Conservation (phyloP, 1,140 invertebrate genomes). For the Prorops nasuta region DNA sequence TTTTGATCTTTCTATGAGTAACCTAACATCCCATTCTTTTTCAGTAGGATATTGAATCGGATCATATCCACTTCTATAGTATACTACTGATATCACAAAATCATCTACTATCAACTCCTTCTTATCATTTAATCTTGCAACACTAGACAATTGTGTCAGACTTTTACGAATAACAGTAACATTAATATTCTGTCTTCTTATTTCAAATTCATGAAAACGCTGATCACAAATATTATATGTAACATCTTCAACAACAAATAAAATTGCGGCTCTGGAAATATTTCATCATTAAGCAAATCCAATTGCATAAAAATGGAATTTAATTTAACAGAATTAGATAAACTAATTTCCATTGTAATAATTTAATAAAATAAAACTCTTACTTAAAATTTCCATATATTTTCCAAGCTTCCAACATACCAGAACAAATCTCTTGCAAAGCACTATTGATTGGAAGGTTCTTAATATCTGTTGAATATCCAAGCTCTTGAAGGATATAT, state of each 20-base stretch:
- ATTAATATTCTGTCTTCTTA: constrained; percentile 67
- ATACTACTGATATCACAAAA: constrained; percentile 81
- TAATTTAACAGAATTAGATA: too few relatives aligned
- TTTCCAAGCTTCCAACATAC: constrained; percentile 75
- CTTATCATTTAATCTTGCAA: constrained; percentile 56
- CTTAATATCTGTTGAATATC: constrained; percentile 44
- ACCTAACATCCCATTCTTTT: constrained; percentile 79
- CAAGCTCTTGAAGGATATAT: constrained; percentile 53
- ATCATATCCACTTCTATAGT: constrained; percentile 86
- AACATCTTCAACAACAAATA: constrained; percentile 84
- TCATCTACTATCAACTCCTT: constrained; percentile 65
- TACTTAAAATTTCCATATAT: constrained; percentile 63
- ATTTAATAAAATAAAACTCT: constrained; percentile 5
- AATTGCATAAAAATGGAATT: neutral
- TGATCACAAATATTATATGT: constrained; percentile 88
- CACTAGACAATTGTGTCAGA: constrained; percentile 64
- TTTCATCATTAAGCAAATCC: too few relatives aligned
- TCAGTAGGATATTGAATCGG: constrained; percentile 78
- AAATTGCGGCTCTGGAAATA: constrained; percentile 62
- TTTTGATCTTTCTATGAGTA: constrained; percentile 82
- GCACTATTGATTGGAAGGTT: constrained; percentile 76
- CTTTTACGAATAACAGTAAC: constrained; percentile 70
- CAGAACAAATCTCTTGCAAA: constrained; percentile 67
- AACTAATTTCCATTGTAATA: too few relatives aligned
- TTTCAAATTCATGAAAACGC: constrained; percentile 84